These are phyloP conservation scores for Tokudaia muenninki DNA, from an alignment of 2,797 vertebrate genomes.

Conservation along the genomic window DNA sequence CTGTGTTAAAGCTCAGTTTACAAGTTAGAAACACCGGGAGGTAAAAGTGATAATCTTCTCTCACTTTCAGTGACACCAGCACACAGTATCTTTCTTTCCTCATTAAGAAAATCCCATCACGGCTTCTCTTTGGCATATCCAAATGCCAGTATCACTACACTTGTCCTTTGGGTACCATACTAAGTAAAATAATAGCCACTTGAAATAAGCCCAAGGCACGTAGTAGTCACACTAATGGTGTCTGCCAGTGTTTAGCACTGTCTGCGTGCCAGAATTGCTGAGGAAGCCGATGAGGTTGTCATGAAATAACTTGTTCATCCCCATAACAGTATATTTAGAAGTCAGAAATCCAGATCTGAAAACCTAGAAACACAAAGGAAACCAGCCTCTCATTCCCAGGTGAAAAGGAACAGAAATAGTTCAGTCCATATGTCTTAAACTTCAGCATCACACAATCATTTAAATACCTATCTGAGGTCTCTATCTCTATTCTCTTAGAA, in stretches of 20 bases:
- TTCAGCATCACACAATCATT: neutral
- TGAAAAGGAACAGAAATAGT: slow-evolving; percentile 31
- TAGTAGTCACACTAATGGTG: neutral
- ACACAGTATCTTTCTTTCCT: neutral
- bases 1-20: neutral
- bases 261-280: neutral
- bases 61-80: neutral
- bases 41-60: neutral
- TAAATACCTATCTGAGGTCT: neutral
- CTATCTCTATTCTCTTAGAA: neutral
- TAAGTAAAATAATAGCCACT: neutral
- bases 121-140: neutral
- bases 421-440: neutral
- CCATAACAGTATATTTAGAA: neutral
- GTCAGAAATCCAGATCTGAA: slow-evolving; percentile 16
- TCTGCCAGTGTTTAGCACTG: neutral
- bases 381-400: neutral
- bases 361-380: neutral
- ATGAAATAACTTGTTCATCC: neutral
- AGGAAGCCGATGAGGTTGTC: neutral
- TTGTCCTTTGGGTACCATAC: neutral
- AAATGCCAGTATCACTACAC: neutral
- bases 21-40: neutral
- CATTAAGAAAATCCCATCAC: neutral
- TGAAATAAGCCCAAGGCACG: neutral